Base-by-base conservation (phyloP, 2,113 vertebrate species). In the Scophthalmus maximus region DNA sequence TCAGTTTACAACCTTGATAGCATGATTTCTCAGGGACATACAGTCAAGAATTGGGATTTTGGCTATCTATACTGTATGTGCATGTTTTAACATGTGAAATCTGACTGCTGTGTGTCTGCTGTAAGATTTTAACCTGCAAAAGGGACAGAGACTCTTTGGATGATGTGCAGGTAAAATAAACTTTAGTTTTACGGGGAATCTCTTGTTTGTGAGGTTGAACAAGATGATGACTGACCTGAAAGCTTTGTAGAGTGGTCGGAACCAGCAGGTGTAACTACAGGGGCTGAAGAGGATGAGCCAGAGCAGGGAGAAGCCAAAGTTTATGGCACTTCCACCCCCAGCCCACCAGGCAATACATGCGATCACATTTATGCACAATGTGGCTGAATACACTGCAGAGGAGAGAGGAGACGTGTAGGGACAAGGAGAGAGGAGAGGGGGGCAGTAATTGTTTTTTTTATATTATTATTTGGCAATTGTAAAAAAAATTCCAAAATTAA, bases 271-370 rank as follows among this genome's bases (percentile, higher is more conserved):
- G 4, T 97, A 99, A 60, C 95, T 79, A 8, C 96, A 97, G 22
- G 97, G 97, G 3, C 95, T 95, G 92, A 98, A 98, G 52, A 97
- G 89, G 49, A 98, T 0, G 0, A 99, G 91, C 97, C 97, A 99
- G 4, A 98, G 90, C 3, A 99, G 76, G 1, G 97, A 94, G 78
- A 96, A 89, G 18, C 97, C 97, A 14, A 99, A 96, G 83, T 98
- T 96, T 61, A 46, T 58, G 0, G 92, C 94, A 0, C 5, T 53
- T 38, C 95, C 96, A 0, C 95, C 95, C 0, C 91, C 95, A 0
- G 97, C 96, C 97, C 95, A 96, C 97, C 96, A 99, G 5, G 97
- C 97, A 85, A 99, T 94, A 82, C 97, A 98, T 0, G 94, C 93
- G 0, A 98, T 79, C 2, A 98, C 79, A 51, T 99, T 99, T 66